Percentiles rank a stretch among this genome's conserved stretches.
Conservation (phyloP, 1,140 invertebrate genomes). For the Drosophila suzukii region DNA sequence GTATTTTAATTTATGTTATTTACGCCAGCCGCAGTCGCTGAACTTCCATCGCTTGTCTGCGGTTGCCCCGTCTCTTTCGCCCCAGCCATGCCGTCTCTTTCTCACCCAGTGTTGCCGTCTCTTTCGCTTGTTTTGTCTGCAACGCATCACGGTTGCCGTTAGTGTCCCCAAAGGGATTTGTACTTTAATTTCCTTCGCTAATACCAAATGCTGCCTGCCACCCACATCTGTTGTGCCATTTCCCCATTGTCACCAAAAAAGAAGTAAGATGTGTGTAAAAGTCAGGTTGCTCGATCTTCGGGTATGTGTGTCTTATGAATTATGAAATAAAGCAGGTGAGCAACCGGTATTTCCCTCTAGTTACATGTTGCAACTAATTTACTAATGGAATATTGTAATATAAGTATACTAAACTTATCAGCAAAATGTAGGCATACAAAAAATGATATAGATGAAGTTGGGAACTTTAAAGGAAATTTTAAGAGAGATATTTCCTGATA, state of each 20-base stretch:
- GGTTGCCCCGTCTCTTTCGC: neutral
- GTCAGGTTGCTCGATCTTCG: conserved; percentile 4
- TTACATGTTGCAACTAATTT: conserved; percentile 25
- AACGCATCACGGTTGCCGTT: conserved; percentile 41
- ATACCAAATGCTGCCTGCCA: conserved; percentile 41
- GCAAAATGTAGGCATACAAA: neutral
- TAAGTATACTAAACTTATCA: neutral
- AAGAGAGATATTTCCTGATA: no score
- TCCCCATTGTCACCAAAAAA: conserved; percentile 27
- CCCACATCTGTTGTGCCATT: conserved; percentile 18
- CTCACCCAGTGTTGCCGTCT: neutral
- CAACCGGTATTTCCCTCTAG: conserved; percentile 6
- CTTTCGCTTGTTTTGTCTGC: conserved; percentile 18
- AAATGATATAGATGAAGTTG: neutral
- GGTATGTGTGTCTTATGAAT: conserved; percentile 19
- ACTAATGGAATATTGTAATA: conserved; percentile 32
- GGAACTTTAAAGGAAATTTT: neutral
- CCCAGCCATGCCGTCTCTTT: neutral
- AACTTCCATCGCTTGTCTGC: conserved; percentile 26
- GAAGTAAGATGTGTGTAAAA: conserved; percentile 18
- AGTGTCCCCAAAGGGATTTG: conserved; percentile 69
- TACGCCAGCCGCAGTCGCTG: conserved; percentile 58
- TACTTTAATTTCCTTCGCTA: conserved; percentile 74
- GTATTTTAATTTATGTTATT: conserved; percentile 79
- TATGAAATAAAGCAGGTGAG: conserved; percentile 41